Conservation (phyloP, 2,888 invertebrate genomes). For the Chalcis sispes region DNA sequence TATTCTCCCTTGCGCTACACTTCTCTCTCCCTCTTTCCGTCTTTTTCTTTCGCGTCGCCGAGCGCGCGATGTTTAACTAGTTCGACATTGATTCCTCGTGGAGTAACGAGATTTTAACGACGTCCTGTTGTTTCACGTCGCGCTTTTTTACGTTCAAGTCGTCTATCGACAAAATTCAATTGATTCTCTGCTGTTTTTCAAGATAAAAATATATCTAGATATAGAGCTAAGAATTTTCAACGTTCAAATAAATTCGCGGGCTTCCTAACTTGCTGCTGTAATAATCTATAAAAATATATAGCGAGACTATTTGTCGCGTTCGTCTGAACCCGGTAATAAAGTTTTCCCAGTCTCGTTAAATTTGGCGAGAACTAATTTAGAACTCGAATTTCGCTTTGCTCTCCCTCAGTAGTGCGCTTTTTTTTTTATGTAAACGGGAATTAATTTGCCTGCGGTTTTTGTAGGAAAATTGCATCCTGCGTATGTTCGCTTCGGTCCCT, state of each 20-base stretch:
- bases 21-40: not conserved
- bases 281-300: constrained; percentile 10
- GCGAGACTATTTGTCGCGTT: not conserved
- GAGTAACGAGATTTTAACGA: not conserved
- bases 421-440: constrained; percentile 8
- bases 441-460: constrained; percentile 48
- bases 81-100: not conserved
- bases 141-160: too few relatives aligned
- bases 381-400: constrained; percentile 47
- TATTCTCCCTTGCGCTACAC: not conserved
- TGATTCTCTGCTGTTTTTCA: too few relatives aligned
- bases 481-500: constrained; percentile 13
- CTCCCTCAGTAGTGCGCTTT: not conserved
- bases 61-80: constrained; percentile 44
- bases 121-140: too few relatives aligned
- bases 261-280: not conserved
- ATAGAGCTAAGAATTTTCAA: too few relatives aligned
- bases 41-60: not conserved
- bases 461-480: constrained; percentile 29
- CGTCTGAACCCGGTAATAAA: constrained; percentile 35
- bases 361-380: constrained; percentile 48
- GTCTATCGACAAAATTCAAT: too few relatives aligned
- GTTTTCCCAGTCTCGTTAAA: constrained; percentile 31
- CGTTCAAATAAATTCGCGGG: not conserved
- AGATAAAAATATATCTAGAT: not conserved